Evolutionary conservation across 2,797 vertebrate genomes (phyloP).

Genomic region (Crocodylus rhombifer): DNA sequence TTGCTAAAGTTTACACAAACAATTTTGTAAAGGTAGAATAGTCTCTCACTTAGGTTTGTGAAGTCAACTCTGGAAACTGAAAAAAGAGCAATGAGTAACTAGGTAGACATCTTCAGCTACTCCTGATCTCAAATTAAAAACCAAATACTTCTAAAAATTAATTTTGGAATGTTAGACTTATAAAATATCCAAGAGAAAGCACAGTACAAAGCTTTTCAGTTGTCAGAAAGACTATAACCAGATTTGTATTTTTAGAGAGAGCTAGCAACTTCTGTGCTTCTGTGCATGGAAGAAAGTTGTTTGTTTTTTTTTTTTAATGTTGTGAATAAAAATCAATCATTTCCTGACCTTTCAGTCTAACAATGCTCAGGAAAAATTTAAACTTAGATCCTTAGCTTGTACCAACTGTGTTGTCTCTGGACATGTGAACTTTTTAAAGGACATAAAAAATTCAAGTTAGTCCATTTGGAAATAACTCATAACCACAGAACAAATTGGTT

Average conservation of each 20-base stretch:
- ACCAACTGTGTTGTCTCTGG: neutral
- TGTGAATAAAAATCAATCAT: neutral
- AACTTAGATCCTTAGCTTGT: neutral
- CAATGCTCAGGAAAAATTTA: neutral
- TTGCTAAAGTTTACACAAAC: neutral
- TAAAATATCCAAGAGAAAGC: too few relatives aligned
- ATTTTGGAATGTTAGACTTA: neutral
- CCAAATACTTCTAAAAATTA: neutral
- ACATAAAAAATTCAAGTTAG: neutral
- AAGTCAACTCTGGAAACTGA: constrained; percentile 38
- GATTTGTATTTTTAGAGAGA: neutral
- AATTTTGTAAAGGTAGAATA: neutral
- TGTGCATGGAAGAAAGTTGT: neutral
- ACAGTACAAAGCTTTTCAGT: neutral
- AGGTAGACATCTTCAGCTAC: neutral
- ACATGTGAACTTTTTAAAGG: neutral
- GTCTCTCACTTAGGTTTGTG: neutral
- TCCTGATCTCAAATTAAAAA: constrained; percentile 58
- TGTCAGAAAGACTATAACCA: neutral
- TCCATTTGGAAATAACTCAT: neutral
- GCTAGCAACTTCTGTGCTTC: neutral
- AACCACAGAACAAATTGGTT: neutral
- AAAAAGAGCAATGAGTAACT: constrained; percentile 26
- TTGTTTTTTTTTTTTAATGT: neutral
- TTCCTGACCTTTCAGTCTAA: neutral